phyloP scores from a whole-genome alignment of 2,888 invertebrate genomes.

The Helobdella robusta region DNA sequence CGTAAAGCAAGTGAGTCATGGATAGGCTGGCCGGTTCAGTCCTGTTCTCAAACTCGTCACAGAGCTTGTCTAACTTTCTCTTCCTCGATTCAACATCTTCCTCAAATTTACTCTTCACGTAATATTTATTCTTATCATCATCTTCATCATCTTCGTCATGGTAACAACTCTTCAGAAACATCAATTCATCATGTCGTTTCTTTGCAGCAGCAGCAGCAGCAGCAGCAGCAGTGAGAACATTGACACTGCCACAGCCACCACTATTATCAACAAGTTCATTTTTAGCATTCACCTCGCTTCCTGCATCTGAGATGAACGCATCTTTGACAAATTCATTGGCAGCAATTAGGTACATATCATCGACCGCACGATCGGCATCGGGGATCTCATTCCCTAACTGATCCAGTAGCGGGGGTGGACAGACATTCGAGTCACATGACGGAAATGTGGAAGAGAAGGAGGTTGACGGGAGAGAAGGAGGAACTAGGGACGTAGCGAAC shows the following conservation, averaged over 20 bases:
- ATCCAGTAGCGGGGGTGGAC: conserved; percentile 11
- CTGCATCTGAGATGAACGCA: neutral
- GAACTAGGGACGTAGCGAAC: neutral
- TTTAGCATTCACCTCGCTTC: neutral
- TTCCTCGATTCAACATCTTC: too few species aligned
- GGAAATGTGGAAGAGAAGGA: neutral
- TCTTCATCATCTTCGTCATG: too few species aligned
- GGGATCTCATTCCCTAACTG: conserved; percentile 11
- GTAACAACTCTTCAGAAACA: too few species aligned
- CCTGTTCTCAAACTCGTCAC: too few species aligned
- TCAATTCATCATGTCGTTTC: neutral
- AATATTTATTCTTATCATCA: too few species aligned
- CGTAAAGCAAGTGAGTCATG: too few species aligned
- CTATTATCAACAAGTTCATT: neutral
- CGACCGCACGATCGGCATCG: neutral
- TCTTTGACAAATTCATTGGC: neutral
- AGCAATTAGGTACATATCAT: neutral
- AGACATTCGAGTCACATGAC: neutral
- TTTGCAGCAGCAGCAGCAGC: neutral
- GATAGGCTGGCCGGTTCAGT: too few species aligned
- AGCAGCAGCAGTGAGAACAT: neutral
- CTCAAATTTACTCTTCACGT: too few species aligned
- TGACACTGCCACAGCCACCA: neutral
- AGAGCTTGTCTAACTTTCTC: too few species aligned
- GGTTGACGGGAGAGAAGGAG: conserved; percentile 3